Conservation (phyloP, 2,113 vertebrate species). For the Myotis yumanensis region DNA sequence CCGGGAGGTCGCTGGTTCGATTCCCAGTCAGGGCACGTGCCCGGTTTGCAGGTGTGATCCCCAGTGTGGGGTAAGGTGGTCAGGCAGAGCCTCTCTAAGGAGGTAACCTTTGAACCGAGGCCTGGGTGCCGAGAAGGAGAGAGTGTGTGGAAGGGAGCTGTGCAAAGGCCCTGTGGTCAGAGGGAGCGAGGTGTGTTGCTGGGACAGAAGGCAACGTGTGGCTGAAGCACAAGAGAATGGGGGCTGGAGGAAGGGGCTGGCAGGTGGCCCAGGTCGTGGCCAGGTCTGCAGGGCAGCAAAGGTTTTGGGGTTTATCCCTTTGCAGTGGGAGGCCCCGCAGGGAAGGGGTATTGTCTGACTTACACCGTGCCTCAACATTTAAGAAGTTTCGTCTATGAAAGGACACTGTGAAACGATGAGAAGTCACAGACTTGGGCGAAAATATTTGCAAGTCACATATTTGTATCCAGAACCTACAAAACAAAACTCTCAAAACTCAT, state of each 20-base stretch:
- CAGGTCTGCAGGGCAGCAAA: not conserved
- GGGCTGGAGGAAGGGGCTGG: too few relatives aligned
- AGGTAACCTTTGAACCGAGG: not conserved
- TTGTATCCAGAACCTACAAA: not conserved
- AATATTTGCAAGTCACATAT: not conserved
- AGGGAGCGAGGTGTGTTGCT: rapidly evolving
- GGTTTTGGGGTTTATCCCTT: not conserved
- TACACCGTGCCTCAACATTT: not conserved
- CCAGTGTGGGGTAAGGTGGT: not conserved
- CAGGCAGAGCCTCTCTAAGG: not conserved
- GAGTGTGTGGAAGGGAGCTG: rapidly evolving
- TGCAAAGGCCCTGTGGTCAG: not conserved
- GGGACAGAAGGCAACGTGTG: rapidly evolving
- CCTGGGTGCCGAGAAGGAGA: not conserved
- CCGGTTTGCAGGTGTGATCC: too few relatives aligned
- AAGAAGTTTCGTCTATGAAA: not conserved
- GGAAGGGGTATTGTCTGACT: not conserved
- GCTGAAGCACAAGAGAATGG: not conserved
- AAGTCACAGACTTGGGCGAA: not conserved
- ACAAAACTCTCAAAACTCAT: not conserved
- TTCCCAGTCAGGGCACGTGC: too few relatives aligned
- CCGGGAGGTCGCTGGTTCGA: too few relatives aligned
- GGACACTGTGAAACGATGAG: not conserved
- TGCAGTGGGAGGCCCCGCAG: not conserved
- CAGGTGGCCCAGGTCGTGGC: rapidly evolving